Base-by-base conservation (phyloP, 2,888 invertebrate species). In the Ochropleura leucogaster region DNA sequence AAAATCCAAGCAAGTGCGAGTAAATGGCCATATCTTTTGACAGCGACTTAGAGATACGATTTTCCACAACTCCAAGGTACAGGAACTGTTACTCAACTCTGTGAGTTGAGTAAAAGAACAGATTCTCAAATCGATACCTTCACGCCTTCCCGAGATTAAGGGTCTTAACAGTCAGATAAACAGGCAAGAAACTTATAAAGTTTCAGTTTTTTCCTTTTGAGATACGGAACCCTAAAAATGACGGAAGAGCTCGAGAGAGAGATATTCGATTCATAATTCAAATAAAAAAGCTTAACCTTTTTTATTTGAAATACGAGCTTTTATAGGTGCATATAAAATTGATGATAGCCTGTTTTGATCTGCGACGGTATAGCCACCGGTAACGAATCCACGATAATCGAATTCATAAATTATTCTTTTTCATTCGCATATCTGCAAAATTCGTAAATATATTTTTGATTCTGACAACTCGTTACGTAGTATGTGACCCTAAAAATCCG, bases 331-430 rank as follows among this genome's bases (percentile, higher is more conserved):
- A 66, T 62, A 67, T 57, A 47, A 49, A 62, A 82, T 53, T 44
- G 6, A 76, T 47, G n/a, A 8, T 42, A 63, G 20, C 16, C 14
- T 74, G 30, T 62, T 74, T 75, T 57, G 30, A 66, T 74, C 42
- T 63, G 40, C 51, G 8, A 67, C 6, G 9, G 18, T 59, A 62
- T 16, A 42, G 18, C 16, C 42, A 44, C 66, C 18, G 51, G 57
- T 42, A 77, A 40, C 57, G 59, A 68, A 49, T 12, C 40, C 20
- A 53, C 40, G 40, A 68, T 49, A 42, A 59, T 57, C 47, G 59
- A 30, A 82, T 77, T 59, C 53, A 77, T 82, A 65, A 53, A 78
- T 82, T 68, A 82, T 77, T 78, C 64, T 57, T 9, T 16, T 7
- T 77, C 51, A 67, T 67, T 16, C 30, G 12, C 6, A 16, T 47